phyloP scores from a whole-genome alignment of 1,140 invertebrate species.

The Papilio glaucus region DNA sequence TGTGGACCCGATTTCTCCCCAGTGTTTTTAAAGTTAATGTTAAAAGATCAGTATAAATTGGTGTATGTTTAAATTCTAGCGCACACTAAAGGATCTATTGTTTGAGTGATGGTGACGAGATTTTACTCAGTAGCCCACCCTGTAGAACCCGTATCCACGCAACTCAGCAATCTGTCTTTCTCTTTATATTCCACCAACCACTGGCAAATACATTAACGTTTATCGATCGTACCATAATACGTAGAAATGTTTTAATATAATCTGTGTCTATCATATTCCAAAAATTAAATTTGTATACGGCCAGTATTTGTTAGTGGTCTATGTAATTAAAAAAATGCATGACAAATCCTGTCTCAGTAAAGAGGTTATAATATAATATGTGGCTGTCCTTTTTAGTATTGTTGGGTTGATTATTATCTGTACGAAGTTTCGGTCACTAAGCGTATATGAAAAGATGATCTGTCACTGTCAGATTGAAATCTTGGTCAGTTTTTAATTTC shows the following conservation, averaged over 20 bases:
- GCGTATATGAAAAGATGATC: conserved; percentile 30
- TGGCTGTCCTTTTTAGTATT: conserved; percentile 57
- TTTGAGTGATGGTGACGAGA: conserved; percentile 76
- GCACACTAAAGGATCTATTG: conserved; percentile 76
- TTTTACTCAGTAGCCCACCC: conserved; percentile 66
- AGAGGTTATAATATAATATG: conserved; percentile 47
- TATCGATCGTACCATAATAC: conserved; percentile 29
- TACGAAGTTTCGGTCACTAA: conserved; percentile 26
- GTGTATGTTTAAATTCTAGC: conserved; percentile 78
- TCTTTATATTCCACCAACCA: conserved; percentile 59
- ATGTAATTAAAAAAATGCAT: conserved; percentile 54
- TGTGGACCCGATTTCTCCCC: neutral
- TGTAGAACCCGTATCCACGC: conserved; percentile 60
- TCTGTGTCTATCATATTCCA: conserved; percentile 25
- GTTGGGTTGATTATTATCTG: conserved; percentile 44
- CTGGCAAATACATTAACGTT: conserved; percentile 46
- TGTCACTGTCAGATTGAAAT: neutral
- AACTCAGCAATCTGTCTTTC: conserved; percentile 48
- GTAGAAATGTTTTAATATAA: conserved; percentile 26
- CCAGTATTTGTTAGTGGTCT: conserved; percentile 48
- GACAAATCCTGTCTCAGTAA: conserved; percentile 50
- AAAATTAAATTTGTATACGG: conserved; percentile 4
- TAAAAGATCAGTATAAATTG: conserved; percentile 38
- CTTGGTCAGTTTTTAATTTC: neutral
- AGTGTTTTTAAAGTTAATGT: conserved; percentile 6